Base-by-base conservation (phyloP, 1,140 invertebrate species). In the Helicorthomorpha holstii region DNA sequence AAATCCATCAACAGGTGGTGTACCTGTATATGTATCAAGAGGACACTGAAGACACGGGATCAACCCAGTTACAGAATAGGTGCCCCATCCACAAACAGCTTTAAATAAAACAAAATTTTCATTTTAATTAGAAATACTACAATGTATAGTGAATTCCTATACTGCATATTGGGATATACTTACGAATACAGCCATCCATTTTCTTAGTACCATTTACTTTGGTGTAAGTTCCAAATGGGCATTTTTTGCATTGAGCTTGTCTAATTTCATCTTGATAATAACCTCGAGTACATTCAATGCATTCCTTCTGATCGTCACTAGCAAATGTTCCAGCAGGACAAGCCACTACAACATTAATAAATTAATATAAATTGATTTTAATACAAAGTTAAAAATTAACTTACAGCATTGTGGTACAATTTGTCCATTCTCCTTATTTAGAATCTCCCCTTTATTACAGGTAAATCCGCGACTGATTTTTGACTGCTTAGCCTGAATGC, bases 41-140 rank as follows among this genome's bases (percentile, higher is more conserved):
- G 91, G 89, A 73, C 92, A 97, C 66, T 95, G 88, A 45, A 95
- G 70, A 62, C 92, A 97, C 16, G 92, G 92, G 26, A 96, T 88
- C 45, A 95, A 68, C 44, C 92, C 92, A 44, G 87, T 93, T 25
- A 87, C 86, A 1, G 89, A 94, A 66, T 91, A 96, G 25, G 91
- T 96, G 55, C 92, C 92, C 64, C 85, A 93, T 7, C 92, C 92
- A 64, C 92, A 97, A 27, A 95, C 90, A 4, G 92, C 89, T 51
- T 90, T 74, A 65, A 46, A 46, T 7, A 7, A 46, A 46, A 46
- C 19, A 7, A 22, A 7, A 46, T 46, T 7, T 7, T 7, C 12
- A 46, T 7, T 21, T 46, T 46, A 10, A 12, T 12, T 7, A 7
- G 21, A 46, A 7, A 22, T 46, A 46, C 25, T 22, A 10, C 7